Conservation (phyloP, 1,140 invertebrate genomes). For the Nixonia krombeini region DNA sequence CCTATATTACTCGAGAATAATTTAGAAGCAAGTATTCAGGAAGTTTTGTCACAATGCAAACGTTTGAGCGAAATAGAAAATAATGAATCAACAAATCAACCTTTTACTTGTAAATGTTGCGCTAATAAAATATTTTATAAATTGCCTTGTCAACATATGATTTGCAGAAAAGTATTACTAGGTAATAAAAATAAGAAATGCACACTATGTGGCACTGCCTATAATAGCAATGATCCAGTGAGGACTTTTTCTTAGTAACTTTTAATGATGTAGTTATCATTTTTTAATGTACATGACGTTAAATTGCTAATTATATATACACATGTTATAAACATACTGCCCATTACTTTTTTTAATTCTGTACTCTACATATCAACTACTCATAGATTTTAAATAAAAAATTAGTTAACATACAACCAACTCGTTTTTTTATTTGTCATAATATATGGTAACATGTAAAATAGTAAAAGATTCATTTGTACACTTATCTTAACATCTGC, state of each 20-base stretch:
- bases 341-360: too few species aligned
- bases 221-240: constrained; percentile 48
- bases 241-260: constrained; percentile 41
- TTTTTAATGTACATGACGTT: too few species aligned
- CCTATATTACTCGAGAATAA: neutral
- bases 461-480: too few species aligned
- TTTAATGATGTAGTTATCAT: too few species aligned
- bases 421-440: too few species aligned
- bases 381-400: too few species aligned
- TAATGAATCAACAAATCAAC: neutral
- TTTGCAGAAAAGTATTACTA: constrained; percentile 63
- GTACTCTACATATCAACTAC: too few species aligned
- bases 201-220: constrained; percentile 47
- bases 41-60: neutral
- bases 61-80: neutral
- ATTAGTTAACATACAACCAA: too few species aligned
- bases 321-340: too few species aligned
- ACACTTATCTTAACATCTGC: too few species aligned
- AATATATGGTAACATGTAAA: too few species aligned
- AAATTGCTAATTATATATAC: too few species aligned
- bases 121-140: constrained; percentile 58
- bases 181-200: constrained; percentile 48
- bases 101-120: constrained; percentile 56
- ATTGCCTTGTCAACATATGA: constrained; percentile 67
- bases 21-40: constrained; percentile 6